Evolutionary conservation across 2,888 invertebrate species (phyloP).

Genomic region (Tachina lurida): DNA sequence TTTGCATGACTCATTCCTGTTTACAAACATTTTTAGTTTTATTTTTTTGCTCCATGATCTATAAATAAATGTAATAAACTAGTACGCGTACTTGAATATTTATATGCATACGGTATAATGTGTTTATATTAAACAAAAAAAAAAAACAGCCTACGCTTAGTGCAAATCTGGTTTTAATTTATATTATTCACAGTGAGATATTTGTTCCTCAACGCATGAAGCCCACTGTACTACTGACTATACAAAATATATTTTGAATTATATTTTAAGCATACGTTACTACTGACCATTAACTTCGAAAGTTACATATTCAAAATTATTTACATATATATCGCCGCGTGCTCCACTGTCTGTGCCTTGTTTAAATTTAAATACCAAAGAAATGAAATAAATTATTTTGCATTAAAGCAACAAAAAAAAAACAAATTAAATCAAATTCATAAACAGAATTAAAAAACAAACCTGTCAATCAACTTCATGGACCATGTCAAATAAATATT

Average conservation of each 20-base stretch:
- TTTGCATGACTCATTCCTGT: constrained; percentile 11
- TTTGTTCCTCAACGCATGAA: too few species aligned
- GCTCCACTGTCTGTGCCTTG: constrained; percentile 7
- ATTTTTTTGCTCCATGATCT: neutral
- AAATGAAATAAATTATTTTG: constrained; percentile 26
- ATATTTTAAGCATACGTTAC: too few species aligned
- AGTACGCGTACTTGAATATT: constrained; percentile 10
- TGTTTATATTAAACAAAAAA: neutral
- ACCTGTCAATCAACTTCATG: constrained; percentile 70
- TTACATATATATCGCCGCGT: neutral
- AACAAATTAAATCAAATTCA: constrained; percentile 23
- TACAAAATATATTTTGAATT: too few species aligned
- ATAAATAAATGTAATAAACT: constrained; percentile 10
- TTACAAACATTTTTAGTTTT: neutral
- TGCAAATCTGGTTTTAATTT: neutral
- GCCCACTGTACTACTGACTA: too few species aligned
- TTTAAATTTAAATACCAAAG: neutral
- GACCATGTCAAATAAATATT: constrained; percentile 51
- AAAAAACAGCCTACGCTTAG: constrained; percentile 1
- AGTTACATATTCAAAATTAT: neutral
- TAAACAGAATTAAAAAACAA: constrained; percentile 56
- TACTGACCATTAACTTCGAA: too few species aligned
- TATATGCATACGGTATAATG: neutral
- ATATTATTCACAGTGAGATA: neutral
- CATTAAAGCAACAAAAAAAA: neutral